Evolutionary conservation across 2,888 invertebrate species (phyloP).

Genomic region (Tortricodes alternella): DNA sequence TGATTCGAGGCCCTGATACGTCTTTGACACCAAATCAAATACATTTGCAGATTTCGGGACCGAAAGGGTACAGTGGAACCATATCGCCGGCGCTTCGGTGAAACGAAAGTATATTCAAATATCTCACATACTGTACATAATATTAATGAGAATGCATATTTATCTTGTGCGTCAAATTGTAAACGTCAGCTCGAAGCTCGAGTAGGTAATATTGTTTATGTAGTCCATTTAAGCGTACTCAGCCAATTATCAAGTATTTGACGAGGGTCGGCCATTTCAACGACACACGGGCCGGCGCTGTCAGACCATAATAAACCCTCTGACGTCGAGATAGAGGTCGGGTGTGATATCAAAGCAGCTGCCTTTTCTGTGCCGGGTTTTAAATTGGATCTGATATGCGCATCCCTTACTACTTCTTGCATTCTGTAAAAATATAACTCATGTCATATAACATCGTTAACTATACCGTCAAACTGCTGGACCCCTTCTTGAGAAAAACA

Average conservation of each 20-base stretch:
- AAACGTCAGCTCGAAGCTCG: neutral
- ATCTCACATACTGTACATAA: neutral
- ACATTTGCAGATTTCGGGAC: too few species aligned
- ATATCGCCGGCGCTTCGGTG: too few species aligned
- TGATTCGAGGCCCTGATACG: too few species aligned
- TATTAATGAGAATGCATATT: too few species aligned
- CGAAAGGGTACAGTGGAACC: too few species aligned
- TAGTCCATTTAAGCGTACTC: constrained; percentile 15
- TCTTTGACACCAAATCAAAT: too few species aligned
- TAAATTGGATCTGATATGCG: constrained; percentile 5
- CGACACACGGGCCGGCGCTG: neutral
- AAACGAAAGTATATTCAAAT: too few species aligned
- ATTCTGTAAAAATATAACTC: neutral
- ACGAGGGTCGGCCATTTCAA: constrained; percentile 31
- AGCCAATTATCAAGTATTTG: constrained; percentile 33
- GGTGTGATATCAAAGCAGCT: neutral
- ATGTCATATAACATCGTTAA: too few species aligned
- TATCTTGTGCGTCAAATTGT: neutral
- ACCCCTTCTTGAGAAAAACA: too few species aligned
- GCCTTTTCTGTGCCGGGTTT: neutral
- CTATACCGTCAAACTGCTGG: too few species aligned
- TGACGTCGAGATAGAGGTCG: neutral
- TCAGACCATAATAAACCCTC: constrained; percentile 1
- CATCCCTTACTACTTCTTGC: neutral
- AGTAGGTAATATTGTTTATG: constrained; percentile 24